These are phyloP conservation scores for Aptenodytes patagonicus DNA, from an alignment of 2,113 vertebrate genomes.

Conservation along the genomic window DNA sequence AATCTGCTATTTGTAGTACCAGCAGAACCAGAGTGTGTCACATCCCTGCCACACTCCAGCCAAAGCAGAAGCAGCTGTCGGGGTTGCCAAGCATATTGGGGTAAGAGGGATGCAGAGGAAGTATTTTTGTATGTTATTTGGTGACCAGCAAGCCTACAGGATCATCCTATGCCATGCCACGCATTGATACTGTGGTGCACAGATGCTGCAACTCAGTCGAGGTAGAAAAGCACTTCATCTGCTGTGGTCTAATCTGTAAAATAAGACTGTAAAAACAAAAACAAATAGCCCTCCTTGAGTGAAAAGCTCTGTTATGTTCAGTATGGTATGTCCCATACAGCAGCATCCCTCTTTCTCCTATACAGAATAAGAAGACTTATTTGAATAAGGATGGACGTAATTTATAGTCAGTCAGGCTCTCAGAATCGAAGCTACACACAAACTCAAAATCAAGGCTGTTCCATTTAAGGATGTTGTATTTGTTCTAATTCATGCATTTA, in stretches of 20 bases:
- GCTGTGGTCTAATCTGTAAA: background rate
- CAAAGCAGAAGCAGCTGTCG: slow-evolving; percentile 42
- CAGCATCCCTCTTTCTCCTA: background rate
- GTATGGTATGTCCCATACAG: background rate
- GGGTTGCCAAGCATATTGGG: background rate
- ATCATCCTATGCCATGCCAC: background rate
- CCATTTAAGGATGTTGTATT: background rate
- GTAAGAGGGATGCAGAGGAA: background rate
- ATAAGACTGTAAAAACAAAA: background rate
- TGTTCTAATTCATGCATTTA: slow-evolving; percentile 12
- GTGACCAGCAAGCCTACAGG: background rate
- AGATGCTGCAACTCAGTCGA: background rate
- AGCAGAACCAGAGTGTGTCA: slow-evolving; percentile 34
- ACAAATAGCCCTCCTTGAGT: background rate
- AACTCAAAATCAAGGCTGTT: slow-evolving; percentile 35
- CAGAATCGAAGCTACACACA: background rate
- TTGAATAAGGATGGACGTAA: background rate
- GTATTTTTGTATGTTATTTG: background rate
- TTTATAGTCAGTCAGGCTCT: background rate
- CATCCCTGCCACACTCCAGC: slow-evolving; percentile 27
- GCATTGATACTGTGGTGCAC: background rate
- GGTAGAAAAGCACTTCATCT: background rate
- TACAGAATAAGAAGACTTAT: background rate
- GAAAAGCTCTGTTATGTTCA: background rate
- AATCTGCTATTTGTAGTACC: slow-evolving; percentile 47